phyloP scores from a whole-genome alignment of 2,113 vertebrate species.

The Mormyrus lacerda region DNA sequence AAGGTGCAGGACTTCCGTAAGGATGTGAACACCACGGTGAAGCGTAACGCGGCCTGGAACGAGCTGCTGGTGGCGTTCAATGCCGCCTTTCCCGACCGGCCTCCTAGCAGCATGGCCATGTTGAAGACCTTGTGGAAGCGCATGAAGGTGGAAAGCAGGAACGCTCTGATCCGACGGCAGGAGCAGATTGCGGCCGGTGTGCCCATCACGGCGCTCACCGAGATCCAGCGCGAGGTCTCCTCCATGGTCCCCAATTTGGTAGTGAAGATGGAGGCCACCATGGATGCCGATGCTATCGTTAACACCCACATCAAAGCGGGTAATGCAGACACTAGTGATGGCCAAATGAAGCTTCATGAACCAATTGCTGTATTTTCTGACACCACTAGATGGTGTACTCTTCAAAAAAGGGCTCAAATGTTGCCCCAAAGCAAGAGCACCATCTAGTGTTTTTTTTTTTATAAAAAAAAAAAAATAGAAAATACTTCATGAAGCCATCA shows the following conservation, averaged over 20 bases:
- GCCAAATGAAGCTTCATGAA: too few species aligned
- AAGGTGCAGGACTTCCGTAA: constrained; percentile 43
- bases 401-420: too few species aligned
- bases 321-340: neutral
- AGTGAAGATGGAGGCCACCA: constrained; percentile 33
- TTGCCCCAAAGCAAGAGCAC: too few species aligned
- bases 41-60: constrained; percentile 42
- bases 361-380: too few species aligned
- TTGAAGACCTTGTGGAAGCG: constrained; percentile 43
- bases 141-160: constrained; percentile 41
- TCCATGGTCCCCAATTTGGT: constrained; percentile 38
- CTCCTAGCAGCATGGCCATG: constrained; percentile 38
- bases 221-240: constrained; percentile 40
- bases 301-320: neutral
- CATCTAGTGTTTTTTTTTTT: too few species aligned
- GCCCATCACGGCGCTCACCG: constrained; percentile 34
- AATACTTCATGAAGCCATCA: too few species aligned
- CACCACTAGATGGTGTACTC: too few species aligned
- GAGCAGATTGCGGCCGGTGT: constrained; percentile 36
- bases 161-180: constrained; percentile 32
- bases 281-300: constrained; percentile 27
- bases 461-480: too few species aligned
- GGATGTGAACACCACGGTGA: constrained; percentile 43
- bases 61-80: constrained; percentile 39
- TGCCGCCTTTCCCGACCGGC: constrained; percentile 38